Evolutionary conservation across 1,140 invertebrate genomes (phyloP).

Genomic region (Bombus breviceps): DNA sequence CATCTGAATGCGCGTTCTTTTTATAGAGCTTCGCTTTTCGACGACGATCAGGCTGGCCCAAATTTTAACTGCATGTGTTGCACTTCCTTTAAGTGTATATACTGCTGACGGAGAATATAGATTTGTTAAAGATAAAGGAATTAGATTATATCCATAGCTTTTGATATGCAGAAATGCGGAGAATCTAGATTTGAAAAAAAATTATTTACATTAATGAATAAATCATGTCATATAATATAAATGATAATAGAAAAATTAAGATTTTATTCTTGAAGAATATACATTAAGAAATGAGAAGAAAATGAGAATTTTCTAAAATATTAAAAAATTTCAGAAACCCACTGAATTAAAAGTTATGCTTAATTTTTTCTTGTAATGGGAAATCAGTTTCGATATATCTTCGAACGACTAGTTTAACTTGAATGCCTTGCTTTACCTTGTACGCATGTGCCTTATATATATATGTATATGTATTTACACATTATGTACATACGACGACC

Average conservation of each 20-base stretch:
- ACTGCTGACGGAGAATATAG: not conserved
- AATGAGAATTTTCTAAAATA: not conserved
- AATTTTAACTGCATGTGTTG: not conserved
- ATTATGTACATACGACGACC: not conserved
- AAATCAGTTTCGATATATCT: not conserved
- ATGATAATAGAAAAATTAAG: not conserved
- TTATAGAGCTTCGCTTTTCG: not conserved
- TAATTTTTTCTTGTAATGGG: too few species aligned
- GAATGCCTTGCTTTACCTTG: not conserved
- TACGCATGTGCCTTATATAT: not conserved
- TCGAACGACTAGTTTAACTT: not conserved
- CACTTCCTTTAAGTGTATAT: not conserved
- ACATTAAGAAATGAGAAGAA: not conserved
- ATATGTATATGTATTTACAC: not conserved
- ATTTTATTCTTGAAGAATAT: not conserved
- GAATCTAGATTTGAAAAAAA: not conserved
- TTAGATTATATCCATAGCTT: not conserved
- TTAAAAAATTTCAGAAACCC: not conserved
- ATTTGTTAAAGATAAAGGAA: not conserved
- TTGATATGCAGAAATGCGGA: not conserved
- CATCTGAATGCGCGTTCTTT: not conserved
- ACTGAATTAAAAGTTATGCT: too few species aligned
- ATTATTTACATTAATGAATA: not conserved
- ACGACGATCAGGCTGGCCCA: not conserved
- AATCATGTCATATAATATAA: not conserved